These are phyloP conservation scores for Seriola aureovittata DNA, from an alignment of 2,113 vertebrate species.

Conservation along the genomic window DNA sequence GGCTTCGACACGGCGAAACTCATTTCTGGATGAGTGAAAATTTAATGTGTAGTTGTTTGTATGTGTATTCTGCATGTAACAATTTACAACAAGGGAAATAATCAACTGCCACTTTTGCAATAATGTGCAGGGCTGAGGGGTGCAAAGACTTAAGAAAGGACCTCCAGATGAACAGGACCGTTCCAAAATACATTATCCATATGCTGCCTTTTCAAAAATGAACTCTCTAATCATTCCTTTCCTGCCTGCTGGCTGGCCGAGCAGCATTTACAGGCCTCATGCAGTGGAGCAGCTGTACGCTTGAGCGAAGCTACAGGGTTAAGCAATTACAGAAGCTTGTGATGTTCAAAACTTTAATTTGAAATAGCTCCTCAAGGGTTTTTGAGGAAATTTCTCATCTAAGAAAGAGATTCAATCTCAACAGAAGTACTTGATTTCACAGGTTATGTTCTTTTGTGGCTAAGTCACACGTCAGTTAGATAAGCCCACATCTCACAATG, in stretches of 20 bases:
- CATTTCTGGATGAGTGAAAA: not conserved
- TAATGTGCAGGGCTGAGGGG: not conserved
- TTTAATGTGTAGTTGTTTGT: not conserved
- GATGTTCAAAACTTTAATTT: not conserved
- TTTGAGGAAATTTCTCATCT: not conserved
- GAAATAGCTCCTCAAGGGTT: not conserved
- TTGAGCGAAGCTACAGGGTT: constrained; percentile 1
- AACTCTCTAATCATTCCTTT: constrained; percentile 2
- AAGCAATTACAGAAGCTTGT: not conserved
- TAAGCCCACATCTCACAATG: not conserved
- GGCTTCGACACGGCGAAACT: not conserved
- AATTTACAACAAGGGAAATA: constrained; percentile 7
- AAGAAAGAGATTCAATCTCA: not conserved
- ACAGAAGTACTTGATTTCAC: not conserved
- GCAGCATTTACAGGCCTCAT: not conserved
- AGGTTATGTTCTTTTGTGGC: not conserved
- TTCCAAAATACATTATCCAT: constrained; percentile 12
- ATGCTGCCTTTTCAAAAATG: not conserved
- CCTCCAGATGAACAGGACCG: not conserved
- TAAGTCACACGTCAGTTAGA: not conserved
- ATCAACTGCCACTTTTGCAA: not conserved
- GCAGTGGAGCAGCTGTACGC: constrained; percentile 1
- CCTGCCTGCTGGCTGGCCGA: constrained; percentile 8
- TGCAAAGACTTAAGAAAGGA: too few species aligned
- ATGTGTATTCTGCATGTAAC: not conserved